Evolutionary conservation across 2,888 invertebrate genomes (phyloP), one percentile per base, ranked within the genome.

Genomic region (Dryadula phaetusa): DNA sequence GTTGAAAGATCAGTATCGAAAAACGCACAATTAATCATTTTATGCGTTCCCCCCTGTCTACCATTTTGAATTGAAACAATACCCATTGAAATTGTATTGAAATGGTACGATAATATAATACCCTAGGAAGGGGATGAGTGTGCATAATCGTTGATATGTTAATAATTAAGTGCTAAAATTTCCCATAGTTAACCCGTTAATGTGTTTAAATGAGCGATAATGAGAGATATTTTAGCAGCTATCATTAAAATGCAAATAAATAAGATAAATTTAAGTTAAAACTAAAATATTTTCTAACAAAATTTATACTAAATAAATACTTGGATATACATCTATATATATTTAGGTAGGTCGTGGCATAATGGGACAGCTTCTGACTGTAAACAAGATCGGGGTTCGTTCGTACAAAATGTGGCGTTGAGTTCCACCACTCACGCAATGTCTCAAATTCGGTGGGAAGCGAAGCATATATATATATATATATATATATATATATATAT

Each of bases 11-110:
- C 68, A 40, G 69, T 64, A 62, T 66, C 64, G 74, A 76, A 76
- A 75, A 75, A 74, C 75, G 68, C 75, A 77, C 77, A 77, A 82
- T 85, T 84, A 76, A 82, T 82, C 82, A 82, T 72, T 74, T 73
- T 70, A 81, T 76, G 79, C 75, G 70, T 52, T 71, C 77, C 75
- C 80, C 79, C 56, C 25, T 64, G 64, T 67, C 18, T 42, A 62
- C 60, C 61, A 44, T 74, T 74, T 71, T 42, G 56, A 46, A 66
- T 72, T 70, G 72, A 73, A 78, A 80, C 79, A 80, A 79, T 78
- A 74, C 72, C 67, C 71, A 74, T 75, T 75, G 72, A 72, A 73
- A 72, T 72, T 65, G 53, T 66, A 71, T 71, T 71, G 32, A 74
- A 72, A 72, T 66, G 60, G 49, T 67, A 72, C 69, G 63, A 60